These are phyloP conservation scores for Aricia artaxerxes DNA, from an alignment of 2,888 invertebrate genomes.

Conservation along the genomic window DNA sequence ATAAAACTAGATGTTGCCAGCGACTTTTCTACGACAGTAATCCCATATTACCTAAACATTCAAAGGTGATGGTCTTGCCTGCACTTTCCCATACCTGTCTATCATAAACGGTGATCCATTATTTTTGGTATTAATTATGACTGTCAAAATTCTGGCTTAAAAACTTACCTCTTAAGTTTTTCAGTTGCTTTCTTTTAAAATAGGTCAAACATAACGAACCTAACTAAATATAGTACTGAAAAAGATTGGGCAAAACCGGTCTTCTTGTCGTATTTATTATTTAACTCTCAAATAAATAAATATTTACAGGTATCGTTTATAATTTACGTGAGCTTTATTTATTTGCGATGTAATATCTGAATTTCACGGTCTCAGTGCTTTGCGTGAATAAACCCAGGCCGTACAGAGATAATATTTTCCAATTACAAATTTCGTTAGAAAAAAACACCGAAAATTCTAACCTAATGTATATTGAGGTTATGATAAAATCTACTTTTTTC, in stretches of 20 bases:
- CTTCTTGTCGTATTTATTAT: background rate
- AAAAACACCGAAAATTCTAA: slow-evolving; percentile 24
- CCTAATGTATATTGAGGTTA: slow-evolving; percentile 26
- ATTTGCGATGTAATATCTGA: background rate
- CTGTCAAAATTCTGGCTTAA: no score
- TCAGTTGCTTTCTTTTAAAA: background rate
- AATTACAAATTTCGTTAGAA: slow-evolving; percentile 14
- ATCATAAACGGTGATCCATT: no score
- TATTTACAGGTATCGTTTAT: background rate
- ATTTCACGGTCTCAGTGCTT: background rate
- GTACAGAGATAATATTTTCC: slow-evolving; percentile 8
- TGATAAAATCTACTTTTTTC: slow-evolving; percentile 26
- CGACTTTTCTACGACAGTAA: no score
- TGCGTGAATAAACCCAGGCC: background rate
- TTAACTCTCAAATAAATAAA: background rate
- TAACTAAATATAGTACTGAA: background rate
- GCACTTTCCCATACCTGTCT: no score
- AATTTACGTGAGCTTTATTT: background rate
- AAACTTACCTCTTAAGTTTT: background rate
- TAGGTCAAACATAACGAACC: background rate
- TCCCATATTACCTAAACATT: background rate
- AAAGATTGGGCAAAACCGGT: background rate
- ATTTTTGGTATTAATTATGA: background rate
- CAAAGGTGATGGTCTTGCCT: background rate
- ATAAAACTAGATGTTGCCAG: background rate